A percentile compares a stretch with the other conserved stretches of the same genome.
These are phyloP conservation scores for Cryptomyrus ogoouensis DNA, from an alignment of 2,113 vertebrate species.

Conservation along the genomic window DNA sequence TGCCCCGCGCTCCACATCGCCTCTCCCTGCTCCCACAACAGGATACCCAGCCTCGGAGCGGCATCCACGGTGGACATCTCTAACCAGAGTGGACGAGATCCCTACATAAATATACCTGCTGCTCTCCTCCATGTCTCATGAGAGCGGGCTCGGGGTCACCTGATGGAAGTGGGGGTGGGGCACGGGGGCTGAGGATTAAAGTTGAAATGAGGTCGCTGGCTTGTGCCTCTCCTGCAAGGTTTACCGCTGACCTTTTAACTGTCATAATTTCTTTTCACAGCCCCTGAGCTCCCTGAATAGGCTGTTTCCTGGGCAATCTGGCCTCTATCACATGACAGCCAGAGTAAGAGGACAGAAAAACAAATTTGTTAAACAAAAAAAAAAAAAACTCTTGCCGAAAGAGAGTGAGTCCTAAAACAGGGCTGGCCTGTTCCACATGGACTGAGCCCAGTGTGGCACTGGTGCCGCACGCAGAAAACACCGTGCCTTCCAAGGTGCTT, in stretches of 20 bases:
- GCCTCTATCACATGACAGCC: constrained; percentile 7
- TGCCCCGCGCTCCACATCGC: not conserved
- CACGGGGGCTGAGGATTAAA: constrained; percentile 48
- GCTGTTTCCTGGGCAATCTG: constrained; percentile 24
- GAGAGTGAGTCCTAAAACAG: not conserved
- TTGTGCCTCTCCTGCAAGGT: constrained; percentile 51
- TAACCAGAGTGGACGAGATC: constrained; percentile 31
- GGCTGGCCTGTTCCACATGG: not conserved
- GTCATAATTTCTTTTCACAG: constrained; percentile 54
- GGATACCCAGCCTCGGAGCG: not conserved
- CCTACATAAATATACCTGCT: constrained; percentile 32
- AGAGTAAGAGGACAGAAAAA: not conserved
- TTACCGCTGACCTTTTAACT: constrained; percentile 56
- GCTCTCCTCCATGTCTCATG: constrained; percentile 17
- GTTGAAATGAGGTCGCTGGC: constrained; percentile 72
- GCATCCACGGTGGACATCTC: not conserved
- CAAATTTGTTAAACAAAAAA: not conserved
- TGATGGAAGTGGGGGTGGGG: constrained; percentile 32
- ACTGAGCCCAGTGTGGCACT: not conserved
- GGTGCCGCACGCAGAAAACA: not conserved
- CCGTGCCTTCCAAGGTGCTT: not conserved
- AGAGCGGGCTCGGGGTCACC: constrained; percentile 46
- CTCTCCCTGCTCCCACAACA: not conserved
- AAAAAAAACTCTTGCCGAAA: not conserved
- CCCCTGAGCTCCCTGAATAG: constrained; percentile 43